A percentile compares a stretch with the other conserved stretches of the same genome.
Conservation (phyloP, 2,888 invertebrate species). For the Zygothrica quintamaculata region DNA sequence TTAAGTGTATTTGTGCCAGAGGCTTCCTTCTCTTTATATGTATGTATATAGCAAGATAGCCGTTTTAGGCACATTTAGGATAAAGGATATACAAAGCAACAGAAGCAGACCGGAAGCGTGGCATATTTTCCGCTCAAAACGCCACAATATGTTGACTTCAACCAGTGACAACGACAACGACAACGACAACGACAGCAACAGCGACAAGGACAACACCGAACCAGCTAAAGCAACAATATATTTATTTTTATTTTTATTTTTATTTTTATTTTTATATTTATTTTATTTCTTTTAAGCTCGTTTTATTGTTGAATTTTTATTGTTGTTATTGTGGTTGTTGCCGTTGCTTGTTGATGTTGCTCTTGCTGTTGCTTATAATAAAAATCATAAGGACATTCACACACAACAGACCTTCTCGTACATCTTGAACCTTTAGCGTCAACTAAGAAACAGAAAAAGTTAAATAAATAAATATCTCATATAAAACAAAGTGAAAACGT, state of each 20-base stretch:
- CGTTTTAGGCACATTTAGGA: background rate
- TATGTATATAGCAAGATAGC: too few species aligned
- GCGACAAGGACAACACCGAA: constrained; percentile 4
- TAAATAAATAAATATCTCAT: constrained; percentile 30
- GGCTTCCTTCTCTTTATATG: too few species aligned
- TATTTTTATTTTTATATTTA: constrained; percentile 48
- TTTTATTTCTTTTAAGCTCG: constrained; percentile 50
- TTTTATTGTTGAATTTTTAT: constrained; percentile 38
- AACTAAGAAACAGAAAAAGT: constrained; percentile 21
- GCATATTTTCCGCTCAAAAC: constrained; percentile 72
- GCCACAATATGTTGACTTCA: constrained; percentile 59
- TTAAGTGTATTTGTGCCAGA: too few species aligned
- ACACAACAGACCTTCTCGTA: too few species aligned
- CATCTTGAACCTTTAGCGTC: constrained; percentile 17
- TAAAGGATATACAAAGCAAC: constrained; percentile 19
- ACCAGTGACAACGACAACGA: constrained; percentile 8
- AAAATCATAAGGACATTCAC: constrained; percentile 51
- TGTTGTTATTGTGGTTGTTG: constrained; percentile 17
- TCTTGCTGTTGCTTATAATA: constrained; percentile 20
- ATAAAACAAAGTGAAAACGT: constrained; percentile 4
- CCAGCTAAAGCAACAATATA: constrained; percentile 54
- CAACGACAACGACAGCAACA: constrained; percentile 24
- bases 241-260: constrained; percentile 54
- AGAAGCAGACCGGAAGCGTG: constrained; percentile 53
- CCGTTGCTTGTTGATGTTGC: constrained; percentile 7